Conservation (phyloP, 2,888 invertebrate genomes). For the Microctonus brassicae region DNA sequence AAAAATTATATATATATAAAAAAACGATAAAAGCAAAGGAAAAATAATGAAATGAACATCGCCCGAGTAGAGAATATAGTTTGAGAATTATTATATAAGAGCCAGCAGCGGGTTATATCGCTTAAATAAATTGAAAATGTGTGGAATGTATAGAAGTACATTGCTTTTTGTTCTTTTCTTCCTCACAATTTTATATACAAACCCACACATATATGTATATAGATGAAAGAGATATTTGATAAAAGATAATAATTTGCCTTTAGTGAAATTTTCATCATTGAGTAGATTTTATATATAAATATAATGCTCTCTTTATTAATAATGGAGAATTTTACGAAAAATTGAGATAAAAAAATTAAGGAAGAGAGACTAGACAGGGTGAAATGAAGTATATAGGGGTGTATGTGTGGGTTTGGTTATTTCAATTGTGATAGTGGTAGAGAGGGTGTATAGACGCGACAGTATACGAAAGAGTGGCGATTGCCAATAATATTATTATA, state of each 20-base stretch:
- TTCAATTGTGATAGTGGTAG: constrained; percentile 10
- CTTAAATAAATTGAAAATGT: constrained; percentile 58
- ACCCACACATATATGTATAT: no score
- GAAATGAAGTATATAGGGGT: neutral
- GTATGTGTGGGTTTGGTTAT: constrained; percentile 7
- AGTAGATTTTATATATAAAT: neutral
- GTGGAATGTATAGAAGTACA: neutral
- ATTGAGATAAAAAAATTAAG: no score
- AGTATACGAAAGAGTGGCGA: constrained; percentile 38
- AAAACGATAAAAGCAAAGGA: constrained; percentile 45
- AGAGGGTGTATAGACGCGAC: constrained; percentile 10
- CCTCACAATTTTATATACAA: neutral
- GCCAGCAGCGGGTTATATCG: constrained; percentile 50
- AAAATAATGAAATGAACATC: constrained; percentile 70
- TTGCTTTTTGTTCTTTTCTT: neutral
- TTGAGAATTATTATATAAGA: constrained; percentile 67
- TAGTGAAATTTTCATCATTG: neutral
- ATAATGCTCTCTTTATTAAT: no score
- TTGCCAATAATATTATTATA: constrained; percentile 65
- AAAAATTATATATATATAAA: constrained; percentile 38
- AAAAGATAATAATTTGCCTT: neutral
- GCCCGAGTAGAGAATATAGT: constrained; percentile 44
- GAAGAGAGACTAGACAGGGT: neutral
- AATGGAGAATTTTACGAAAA: no score
- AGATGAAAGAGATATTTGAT: neutral